Percentiles rank a stretch among this genome's conserved stretches.
These are phyloP conservation scores for Pelmatolapia mariae DNA, from an alignment of 2,113 vertebrate species.

Conservation along the genomic window DNA sequence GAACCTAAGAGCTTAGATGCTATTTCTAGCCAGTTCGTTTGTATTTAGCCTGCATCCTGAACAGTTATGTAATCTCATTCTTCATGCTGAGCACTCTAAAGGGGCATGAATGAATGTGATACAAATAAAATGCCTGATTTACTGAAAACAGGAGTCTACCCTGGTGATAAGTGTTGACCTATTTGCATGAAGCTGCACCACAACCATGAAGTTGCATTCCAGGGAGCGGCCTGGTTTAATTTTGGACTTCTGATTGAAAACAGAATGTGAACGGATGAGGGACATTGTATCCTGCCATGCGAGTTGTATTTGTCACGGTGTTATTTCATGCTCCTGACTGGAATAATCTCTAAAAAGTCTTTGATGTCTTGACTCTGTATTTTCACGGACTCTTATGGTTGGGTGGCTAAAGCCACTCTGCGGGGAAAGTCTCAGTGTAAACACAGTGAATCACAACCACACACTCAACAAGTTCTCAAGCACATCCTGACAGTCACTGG, in stretches of 20 bases:
- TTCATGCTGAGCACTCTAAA: not conserved
- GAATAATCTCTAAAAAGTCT: conserved; percentile 38
- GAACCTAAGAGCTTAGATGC: not conserved
- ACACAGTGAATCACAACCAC: conserved; percentile 49
- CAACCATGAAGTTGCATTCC: conserved; percentile 36
- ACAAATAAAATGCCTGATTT: not conserved
- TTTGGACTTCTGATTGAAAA: conserved; percentile 50
- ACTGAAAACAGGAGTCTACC: not conserved
- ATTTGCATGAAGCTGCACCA: conserved; percentile 30
- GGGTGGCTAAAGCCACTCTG: conserved; percentile 34
- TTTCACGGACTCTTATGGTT: conserved; percentile 36
- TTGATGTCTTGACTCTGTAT: conserved; percentile 49
- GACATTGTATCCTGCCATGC: conserved; percentile 49
- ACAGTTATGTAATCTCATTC: not conserved
- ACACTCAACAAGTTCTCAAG: not conserved
- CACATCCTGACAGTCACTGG: not conserved
- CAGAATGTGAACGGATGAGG: conserved; percentile 37
- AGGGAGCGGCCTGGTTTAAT: conserved; percentile 47
- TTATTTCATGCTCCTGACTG: conserved; percentile 65
- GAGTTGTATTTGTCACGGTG: conserved; percentile 58
- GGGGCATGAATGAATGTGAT: not conserved
- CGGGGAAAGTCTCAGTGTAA: conserved; percentile 27
- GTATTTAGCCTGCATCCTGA: not conserved
- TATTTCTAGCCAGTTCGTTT: not conserved
- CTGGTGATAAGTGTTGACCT: conserved; percentile 15